Evolutionary conservation across 2,797 vertebrate genomes (phyloP), one percentile per base, ranked within the genome.

Genomic region (Sciurus vulgaris): DNA sequence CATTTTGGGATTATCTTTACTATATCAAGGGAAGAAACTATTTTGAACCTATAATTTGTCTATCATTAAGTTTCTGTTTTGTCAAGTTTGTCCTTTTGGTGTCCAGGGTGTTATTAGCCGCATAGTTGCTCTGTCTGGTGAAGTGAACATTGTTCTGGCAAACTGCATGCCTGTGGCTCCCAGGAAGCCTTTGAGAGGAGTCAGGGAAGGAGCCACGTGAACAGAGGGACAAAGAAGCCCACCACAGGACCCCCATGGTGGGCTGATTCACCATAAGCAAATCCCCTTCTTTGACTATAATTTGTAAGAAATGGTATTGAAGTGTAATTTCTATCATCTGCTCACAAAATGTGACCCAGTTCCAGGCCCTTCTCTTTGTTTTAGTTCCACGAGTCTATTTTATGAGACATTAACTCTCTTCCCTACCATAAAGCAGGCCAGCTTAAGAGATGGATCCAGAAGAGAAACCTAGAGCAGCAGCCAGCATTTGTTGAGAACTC

Each of bases 11-110:
- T 89, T 83, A 67, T 83, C n/a, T 78, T 72, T 44, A 59, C 76
- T 70, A 82, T 49, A 63, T 89, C 88, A 69, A 89, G 93, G 74
- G 79, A 93, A 93, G 61, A 86, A n/a, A 56, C 56, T 47, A n/a
- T 77, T 92, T 89, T 86, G 88, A 93, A 86, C 11, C 47, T 61
- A 86, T 35, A 77, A 69, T 86, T 61, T 77, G 44, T 18, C 81
- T 65, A 26, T 17, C 20, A 86, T 83, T 72, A n/a, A 54, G 65
- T 47, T 86, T 11, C n/a, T 89, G 7, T 69, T 86, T 67, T 81
- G 61, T 95, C 44, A 38, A 54, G 74, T 85, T 69, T 51, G 63
- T 15, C 84, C 63, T 93, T 83, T 73, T 41, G 81, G 26, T 35
- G 59, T 74, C 35, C 3, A 11, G 54, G 56, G 15, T 86, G 13